A percentile compares a stretch with the other conserved stretches of the same genome.
These are phyloP conservation scores for Eremophila alpestris DNA, from an alignment of 2,797 vertebrate genomes.

Conservation along the genomic window DNA sequence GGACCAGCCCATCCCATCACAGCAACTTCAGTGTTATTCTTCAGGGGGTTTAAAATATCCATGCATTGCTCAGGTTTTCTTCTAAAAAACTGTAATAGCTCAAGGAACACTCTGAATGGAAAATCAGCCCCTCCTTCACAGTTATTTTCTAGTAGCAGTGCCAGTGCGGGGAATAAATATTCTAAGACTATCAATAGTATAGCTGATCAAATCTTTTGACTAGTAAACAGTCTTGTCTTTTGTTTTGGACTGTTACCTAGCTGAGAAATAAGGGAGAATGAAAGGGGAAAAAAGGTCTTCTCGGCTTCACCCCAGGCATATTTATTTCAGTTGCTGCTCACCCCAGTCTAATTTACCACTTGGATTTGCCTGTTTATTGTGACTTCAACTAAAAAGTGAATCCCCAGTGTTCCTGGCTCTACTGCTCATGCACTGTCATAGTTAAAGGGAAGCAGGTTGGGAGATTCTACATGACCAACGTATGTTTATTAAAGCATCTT, in stretches of 20 bases:
- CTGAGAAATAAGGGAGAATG: background rate
- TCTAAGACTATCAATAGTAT: background rate
- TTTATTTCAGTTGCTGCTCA: slow-evolving; percentile 16
- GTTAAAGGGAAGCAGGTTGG: background rate
- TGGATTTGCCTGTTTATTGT: slow-evolving; percentile 19
- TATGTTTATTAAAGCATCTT: background rate
- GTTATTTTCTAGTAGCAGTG: background rate
- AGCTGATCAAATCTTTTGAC: background rate
- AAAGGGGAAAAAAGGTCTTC: background rate
- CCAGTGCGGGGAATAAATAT: background rate
- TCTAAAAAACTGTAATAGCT: background rate
- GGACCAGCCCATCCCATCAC: background rate
- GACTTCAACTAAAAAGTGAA: slow-evolving; percentile 16
- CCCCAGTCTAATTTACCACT: slow-evolving; percentile 5
- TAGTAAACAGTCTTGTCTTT: background rate
- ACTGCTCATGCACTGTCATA: background rate
- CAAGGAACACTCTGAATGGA: background rate
- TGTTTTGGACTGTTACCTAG: background rate
- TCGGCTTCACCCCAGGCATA: background rate
- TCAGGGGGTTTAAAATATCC: background rate
- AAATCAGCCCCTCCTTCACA: background rate
- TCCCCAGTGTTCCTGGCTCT: background rate
- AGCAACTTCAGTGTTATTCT: background rate
- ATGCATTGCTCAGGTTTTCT: background rate
- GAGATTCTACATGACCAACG: background rate